Evolutionary conservation across 2,888 invertebrate genomes (phyloP).

Genomic region (Lamellibrachia columna): DNA sequence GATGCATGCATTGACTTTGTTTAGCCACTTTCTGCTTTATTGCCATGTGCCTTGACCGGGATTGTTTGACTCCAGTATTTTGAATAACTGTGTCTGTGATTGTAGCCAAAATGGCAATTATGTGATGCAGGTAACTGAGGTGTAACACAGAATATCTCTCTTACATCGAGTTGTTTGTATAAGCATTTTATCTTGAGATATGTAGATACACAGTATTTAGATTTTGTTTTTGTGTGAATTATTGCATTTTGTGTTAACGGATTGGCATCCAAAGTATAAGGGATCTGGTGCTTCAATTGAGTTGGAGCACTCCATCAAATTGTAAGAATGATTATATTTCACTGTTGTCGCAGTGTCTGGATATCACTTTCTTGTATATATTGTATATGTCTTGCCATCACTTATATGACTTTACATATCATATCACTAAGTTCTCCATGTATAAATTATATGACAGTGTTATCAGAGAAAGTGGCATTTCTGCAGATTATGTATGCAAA

Average conservation of each 20-base stretch:
- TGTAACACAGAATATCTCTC: not conserved
- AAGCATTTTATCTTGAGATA: not conserved
- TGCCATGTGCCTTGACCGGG: not conserved
- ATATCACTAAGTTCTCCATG: not conserved
- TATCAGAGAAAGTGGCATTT: not conserved
- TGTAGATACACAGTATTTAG: not conserved
- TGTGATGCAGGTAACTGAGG: not conserved
- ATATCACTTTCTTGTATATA: not conserved
- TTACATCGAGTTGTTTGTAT: not conserved
- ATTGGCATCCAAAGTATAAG: not conserved
- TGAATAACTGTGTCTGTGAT: not conserved
- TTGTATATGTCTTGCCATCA: not conserved
- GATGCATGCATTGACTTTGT: not conserved
- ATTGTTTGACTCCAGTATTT: not conserved
- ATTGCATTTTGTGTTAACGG: not conserved
- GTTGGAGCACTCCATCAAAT: not conserved
- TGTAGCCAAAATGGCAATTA: not conserved
- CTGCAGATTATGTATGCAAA: not conserved
- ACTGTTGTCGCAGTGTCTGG: not conserved
- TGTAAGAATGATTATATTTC: not conserved
- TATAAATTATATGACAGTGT: not conserved
- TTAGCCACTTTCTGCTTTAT: not conserved
- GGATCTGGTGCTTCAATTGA: not conserved
- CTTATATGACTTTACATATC: not conserved
- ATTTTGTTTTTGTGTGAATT: not conserved